Evolutionary conservation across 2,888 invertebrate species (phyloP).

Genomic region (Volucella zonaria): DNA sequence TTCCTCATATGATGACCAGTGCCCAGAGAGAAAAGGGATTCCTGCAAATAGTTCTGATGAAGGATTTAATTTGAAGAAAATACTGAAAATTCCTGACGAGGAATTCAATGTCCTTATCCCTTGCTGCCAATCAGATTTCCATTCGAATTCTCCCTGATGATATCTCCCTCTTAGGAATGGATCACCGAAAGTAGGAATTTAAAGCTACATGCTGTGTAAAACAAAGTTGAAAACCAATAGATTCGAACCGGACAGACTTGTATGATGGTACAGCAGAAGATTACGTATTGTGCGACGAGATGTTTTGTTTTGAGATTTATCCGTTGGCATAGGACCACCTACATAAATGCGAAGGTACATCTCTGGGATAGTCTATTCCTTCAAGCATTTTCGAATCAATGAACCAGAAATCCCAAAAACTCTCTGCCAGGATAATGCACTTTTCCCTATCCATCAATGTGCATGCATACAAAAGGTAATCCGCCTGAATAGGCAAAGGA

Average conservation of each 20-base stretch:
- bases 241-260: constrained; percentile 13
- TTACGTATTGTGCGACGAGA: constrained; percentile 17
- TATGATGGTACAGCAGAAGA: background rate
- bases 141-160: constrained; percentile 1
- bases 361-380: background rate
- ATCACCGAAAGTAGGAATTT: background rate
- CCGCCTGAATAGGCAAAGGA: constrained; percentile 63
- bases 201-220: background rate
- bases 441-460: constrained; percentile 42
- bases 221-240: constrained; percentile 7
- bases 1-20: background rate
- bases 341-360: no score
- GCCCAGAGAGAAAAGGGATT: background rate
- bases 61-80: constrained; percentile 10
- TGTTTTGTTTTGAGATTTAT: constrained; percentile 15
- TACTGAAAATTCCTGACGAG: background rate
- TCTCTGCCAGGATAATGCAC: constrained; percentile 63
- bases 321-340: constrained; percentile 26
- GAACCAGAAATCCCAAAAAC: constrained; percentile 41
- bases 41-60: background rate
- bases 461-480: constrained; percentile 53
- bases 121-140: constrained; percentile 26
- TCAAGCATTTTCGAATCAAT: constrained; percentile 42
- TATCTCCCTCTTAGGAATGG: background rate
- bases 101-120: background rate